Conservation (phyloP, 1,140 invertebrate species). For the Solenopsis invicta region DNA sequence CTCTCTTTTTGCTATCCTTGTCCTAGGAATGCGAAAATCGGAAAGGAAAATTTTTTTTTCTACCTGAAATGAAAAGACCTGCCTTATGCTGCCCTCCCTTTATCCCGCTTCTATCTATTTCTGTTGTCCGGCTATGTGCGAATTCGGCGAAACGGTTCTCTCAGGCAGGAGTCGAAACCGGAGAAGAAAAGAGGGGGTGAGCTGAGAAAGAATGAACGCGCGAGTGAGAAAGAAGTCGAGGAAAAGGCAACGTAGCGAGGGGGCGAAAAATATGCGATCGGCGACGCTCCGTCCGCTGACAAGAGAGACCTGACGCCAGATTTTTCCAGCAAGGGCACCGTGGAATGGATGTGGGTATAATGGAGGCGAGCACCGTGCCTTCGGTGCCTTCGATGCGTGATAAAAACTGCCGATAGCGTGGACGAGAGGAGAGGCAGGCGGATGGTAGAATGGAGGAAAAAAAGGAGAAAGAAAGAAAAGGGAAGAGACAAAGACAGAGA, state of each 20-base stretch:
- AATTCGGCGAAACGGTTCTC: neutral
- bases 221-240: neutral
- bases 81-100: neutral
- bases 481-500: constrained; percentile 53
- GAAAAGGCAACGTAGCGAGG: constrained; percentile 14
- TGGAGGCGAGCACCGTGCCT: constrained; percentile 76
- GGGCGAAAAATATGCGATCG: neutral
- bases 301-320: constrained; percentile 67
- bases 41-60: neutral
- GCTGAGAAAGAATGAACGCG: constrained; percentile 17
- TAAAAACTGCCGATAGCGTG: constrained; percentile 75
- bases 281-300: constrained; percentile 36
- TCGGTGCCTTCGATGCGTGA: constrained; percentile 75
- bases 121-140: no score
- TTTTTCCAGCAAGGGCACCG: constrained; percentile 72
- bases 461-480: constrained; percentile 52
- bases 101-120: no score
- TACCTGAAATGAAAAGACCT: neutral
- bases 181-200: constrained; percentile 8
- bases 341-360: constrained; percentile 77
- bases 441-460: constrained; percentile 64
- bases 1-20: neutral
- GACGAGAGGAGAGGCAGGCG: constrained; percentile 32
- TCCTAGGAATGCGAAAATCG: neutral
- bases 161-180: constrained; percentile 12